Evolutionary conservation across 1,140 invertebrate species (phyloP).

Genomic region (Myzus persicae): DNA sequence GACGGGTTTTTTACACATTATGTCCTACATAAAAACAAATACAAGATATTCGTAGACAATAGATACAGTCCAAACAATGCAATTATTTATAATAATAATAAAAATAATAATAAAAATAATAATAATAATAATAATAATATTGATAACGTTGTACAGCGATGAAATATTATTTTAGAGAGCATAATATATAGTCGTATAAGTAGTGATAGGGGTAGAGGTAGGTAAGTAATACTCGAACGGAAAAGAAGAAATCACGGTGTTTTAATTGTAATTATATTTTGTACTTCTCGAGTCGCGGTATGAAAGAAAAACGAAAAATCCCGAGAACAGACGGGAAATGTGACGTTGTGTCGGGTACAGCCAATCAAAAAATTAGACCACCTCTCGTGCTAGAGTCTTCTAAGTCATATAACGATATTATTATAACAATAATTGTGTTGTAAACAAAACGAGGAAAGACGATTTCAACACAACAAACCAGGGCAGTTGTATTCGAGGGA

Average conservation of each 20-base stretch:
- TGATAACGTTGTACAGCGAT: not conserved
- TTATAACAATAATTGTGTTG: not conserved
- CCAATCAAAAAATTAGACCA: not conserved
- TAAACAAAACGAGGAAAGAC: not conserved
- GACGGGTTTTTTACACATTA: not conserved
- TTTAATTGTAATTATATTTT: not conserved
- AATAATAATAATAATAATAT: not conserved
- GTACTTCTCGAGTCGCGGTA: not conserved
- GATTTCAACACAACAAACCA: not conserved
- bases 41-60: not conserved
- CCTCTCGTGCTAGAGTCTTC: not conserved
- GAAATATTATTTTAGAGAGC: not conserved
- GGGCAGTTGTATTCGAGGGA: not conserved
- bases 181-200: no score
- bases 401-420: not conserved
- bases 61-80: not conserved
- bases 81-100: not conserved
- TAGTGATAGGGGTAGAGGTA: not conserved
- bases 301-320: not conserved
- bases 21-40: not conserved
- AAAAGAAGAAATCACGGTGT: not conserved
- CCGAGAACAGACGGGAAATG: not conserved
- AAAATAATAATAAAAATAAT: no score
- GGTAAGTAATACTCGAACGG: not conserved
- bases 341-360: not conserved